These are phyloP conservation scores for Callinectes sapidus DNA, from an alignment of 2,888 invertebrate genomes.

Conservation along the genomic window DNA sequence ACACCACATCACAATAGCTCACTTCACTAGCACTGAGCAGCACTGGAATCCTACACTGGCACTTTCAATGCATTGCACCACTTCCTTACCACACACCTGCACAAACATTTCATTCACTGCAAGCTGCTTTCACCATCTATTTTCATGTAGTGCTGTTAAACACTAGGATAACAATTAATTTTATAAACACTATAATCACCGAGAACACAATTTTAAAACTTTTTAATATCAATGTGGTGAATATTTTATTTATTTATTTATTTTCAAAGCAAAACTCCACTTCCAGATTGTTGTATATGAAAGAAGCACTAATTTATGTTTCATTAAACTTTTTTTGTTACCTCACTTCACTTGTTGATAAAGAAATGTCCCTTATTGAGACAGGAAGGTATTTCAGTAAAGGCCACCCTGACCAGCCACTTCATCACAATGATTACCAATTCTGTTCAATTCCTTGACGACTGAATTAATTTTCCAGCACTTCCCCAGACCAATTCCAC, in stretches of 20 bases:
- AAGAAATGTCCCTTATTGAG: background rate
- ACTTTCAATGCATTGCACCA: slow-evolving; percentile 32
- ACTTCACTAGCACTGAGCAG: slow-evolving; percentile 48
- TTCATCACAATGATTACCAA: background rate
- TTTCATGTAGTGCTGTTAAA: slow-evolving; percentile 50
- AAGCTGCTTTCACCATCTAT: slow-evolving; percentile 30
- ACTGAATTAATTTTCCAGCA: slow-evolving; percentile 55
- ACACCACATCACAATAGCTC: slow-evolving; percentile 40
- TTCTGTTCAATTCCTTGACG: slow-evolving; percentile 24
- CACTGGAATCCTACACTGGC: slow-evolving; percentile 10
- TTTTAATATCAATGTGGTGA: slow-evolving; percentile 63
- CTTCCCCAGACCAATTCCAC: slow-evolving; percentile 25
- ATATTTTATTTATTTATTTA: slow-evolving; percentile 30
- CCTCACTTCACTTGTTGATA: slow-evolving; percentile 56
- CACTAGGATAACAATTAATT: slow-evolving; percentile 42
- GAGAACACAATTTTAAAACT: slow-evolving; percentile 27
- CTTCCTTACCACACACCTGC: slow-evolving; percentile 20
- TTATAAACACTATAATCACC: slow-evolving; percentile 48
- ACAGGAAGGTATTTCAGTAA: slow-evolving; percentile 39
- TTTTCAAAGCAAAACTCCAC: slow-evolving; percentile 56
- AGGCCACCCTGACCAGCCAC: background rate
- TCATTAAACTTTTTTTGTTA: slow-evolving; percentile 38
- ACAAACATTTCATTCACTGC: background rate
- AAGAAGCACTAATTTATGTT: slow-evolving; percentile 59
- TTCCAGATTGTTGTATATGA: slow-evolving; percentile 62